phyloP scores from a whole-genome alignment of 2,113 vertebrate species.

The Tupaia tana region DNA sequence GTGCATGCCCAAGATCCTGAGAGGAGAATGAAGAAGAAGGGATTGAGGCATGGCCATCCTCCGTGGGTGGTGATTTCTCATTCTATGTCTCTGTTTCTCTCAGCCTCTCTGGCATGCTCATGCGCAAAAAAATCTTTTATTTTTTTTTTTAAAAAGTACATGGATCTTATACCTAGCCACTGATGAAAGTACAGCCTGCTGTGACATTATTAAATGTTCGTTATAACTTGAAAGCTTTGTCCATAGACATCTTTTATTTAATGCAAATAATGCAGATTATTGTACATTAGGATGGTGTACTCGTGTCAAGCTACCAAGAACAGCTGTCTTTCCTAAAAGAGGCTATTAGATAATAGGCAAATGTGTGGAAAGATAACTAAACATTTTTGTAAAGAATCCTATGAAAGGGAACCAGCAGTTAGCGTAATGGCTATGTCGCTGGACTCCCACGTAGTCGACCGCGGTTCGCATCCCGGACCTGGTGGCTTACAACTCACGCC shows the following conservation, averaged over 20 bases:
- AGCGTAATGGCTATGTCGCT: too few species aligned
- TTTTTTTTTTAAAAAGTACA: neutral
- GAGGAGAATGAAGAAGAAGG: too few species aligned
- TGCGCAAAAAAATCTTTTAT: too few species aligned
- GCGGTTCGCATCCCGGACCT: too few species aligned
- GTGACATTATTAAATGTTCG: slow-evolving; percentile 6
- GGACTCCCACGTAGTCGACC: too few species aligned
- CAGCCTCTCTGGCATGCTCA: too few species aligned
- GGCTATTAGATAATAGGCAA: neutral
- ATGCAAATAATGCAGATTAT: slow-evolving; percentile 2
- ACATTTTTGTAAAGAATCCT: neutral
- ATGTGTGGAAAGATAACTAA: neutral
- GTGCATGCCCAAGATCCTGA: too few species aligned
- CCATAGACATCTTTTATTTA: slow-evolving; percentile 63
- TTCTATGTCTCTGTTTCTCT: too few species aligned
- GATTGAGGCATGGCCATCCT: too few species aligned
- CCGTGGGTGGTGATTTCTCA: too few species aligned
- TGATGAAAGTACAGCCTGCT: neutral
- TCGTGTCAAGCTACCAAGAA: slow-evolving; percentile 40
- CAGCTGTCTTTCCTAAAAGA: slow-evolving; percentile 60
- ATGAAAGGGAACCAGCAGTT: too few species aligned
- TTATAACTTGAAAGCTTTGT: slow-evolving; percentile 38
- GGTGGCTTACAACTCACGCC: too few species aligned
- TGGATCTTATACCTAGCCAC: neutral
- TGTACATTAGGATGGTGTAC: neutral